Base-by-base conservation (phyloP, 2,797 vertebrate species). In the Sebastes umbrosus region DNA sequence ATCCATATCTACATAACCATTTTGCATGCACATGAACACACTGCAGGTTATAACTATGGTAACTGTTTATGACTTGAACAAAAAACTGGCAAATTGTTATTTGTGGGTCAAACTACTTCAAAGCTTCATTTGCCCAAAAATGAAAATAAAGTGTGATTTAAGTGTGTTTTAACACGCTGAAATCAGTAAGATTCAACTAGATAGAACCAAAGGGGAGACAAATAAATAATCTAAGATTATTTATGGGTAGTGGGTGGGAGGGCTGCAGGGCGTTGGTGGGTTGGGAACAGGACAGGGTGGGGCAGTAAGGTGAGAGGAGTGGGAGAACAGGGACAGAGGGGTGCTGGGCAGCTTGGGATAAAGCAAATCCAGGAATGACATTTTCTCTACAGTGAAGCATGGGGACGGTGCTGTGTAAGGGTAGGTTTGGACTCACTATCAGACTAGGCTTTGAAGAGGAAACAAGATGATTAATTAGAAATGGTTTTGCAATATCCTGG, bases 161-260 rank as follows among this genome's bases (percentile, higher is more conserved):
- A 92, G 90, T 81, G 85, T 85, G 67, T 80, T 78, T 80, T 32
- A 73, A 55, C 81, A 89, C 82, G 89, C 80, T 91, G 82, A 89
- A 92, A 92, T 89, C 84, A 55, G 36, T n/a, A 55, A 4, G 63
- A 27, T 57, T 86, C 16, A 80, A 72, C 27, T 80, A 32, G 22
- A 81, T 50, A 70, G 72, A 86, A 88, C 65, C 64, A 32, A 89
- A 73, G 68, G 75, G 78, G 79, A 71, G n/a, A 76, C 24, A 27
- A 27, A 66, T 93, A 94, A 94, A 95, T 95, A 95, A 94, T 94
- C 90, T 74, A 14, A 46, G 94, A 95, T 95, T 94, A 94, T 94
- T 95, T 95, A 91, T 93, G 88, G 79, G 77, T 87, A 74, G 66
- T 75, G 75, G 74, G 66, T 59, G 88, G 81, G 69, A 79, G 85